Evolutionary conservation across 2,888 invertebrate genomes (phyloP), one percentile per base, ranked within the genome.

Genomic region (Atrina japonica): DNA sequence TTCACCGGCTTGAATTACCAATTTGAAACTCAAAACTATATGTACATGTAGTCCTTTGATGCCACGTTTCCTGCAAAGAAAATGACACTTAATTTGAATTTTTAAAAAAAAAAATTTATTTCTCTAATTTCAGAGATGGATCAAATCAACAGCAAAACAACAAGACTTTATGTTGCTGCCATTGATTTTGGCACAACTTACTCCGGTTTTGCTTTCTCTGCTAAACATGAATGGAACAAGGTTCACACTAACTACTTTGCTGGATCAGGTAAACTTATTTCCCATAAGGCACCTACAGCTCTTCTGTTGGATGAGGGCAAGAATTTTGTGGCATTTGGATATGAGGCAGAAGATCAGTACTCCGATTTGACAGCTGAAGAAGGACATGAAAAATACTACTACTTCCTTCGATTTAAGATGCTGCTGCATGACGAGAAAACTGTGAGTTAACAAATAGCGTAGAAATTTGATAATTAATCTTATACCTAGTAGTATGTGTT

Each of bases 351-450:
- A 35, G 49, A 29, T 30, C 30, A 61, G n/a, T 68, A 55, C 18
- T 23, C 18, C 27, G 21, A 43, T 14, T 21, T 68, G 23, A 16
- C 55, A 3, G 40, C 14, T 7, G 18, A 47, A 1, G 47, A 61
- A 27, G 40, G 53, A 27, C 61, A 60, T 1, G 35, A 61, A 5
- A 11, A 53, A 1, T 68, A 55, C 40, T 68, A 68, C 47, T 68
- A 30, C 49, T 68, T 68, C 45, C 61, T 52, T 16, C 29, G 47
- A 1, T 68, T 68, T 43, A 68, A 68, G 43, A 68, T 68, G 68
- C 30, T 61, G n/a, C 61, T 68, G 1, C 55, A 63, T 21, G 40
- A 45, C 16, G 29, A 66, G 14, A 64, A 64, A 7, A 35, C 11
- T 35, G 35, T 35, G 11, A 35, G 35, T 35, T 7, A 35, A 35